Evolutionary conservation across 2,888 invertebrate species (phyloP).

Genomic region (Acanthoscelides obtectus): DNA sequence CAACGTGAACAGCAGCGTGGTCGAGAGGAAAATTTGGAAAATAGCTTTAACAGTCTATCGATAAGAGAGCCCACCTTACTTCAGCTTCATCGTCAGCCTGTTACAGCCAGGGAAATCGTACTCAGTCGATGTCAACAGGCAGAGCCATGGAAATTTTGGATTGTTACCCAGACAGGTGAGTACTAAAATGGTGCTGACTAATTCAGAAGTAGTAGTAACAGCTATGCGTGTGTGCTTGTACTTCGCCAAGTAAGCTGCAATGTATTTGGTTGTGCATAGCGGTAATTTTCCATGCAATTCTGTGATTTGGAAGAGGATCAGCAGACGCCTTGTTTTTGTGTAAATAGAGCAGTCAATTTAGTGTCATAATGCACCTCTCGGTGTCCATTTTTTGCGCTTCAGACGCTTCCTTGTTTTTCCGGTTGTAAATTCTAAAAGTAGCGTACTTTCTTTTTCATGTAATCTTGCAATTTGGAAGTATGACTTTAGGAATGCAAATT

Average conservation of each 20-base stretch:
- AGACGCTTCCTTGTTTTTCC: too few species aligned
- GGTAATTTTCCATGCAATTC: neutral
- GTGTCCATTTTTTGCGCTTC: too few species aligned
- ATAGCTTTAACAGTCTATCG: constrained; percentile 28
- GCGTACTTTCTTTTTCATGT: too few species aligned
- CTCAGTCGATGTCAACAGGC: constrained; percentile 65
- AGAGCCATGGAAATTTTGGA: constrained; percentile 58
- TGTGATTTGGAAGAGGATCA: neutral
- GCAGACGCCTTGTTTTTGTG: neutral
- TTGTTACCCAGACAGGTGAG: constrained; percentile 63
- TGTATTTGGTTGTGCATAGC: too few species aligned
- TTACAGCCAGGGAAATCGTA: constrained; percentile 46
- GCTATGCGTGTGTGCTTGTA: too few species aligned
- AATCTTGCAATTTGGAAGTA: too few species aligned
- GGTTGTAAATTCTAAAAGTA: too few species aligned
- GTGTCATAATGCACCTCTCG: neutral
- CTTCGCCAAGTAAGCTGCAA: too few species aligned
- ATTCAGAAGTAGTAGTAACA: neutral
- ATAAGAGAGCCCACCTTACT: constrained; percentile 13
- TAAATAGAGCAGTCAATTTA: neutral
- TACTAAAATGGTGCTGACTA: neutral
- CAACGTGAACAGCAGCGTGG: neutral
- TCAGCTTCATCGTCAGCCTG: neutral
- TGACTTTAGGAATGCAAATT: too few species aligned
- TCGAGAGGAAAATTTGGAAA: constrained; percentile 27